Percentiles rank a stretch among this genome's conserved stretches.
Conservation (phyloP, 1,140 invertebrate species). For the Cotesia glomerata region DNA sequence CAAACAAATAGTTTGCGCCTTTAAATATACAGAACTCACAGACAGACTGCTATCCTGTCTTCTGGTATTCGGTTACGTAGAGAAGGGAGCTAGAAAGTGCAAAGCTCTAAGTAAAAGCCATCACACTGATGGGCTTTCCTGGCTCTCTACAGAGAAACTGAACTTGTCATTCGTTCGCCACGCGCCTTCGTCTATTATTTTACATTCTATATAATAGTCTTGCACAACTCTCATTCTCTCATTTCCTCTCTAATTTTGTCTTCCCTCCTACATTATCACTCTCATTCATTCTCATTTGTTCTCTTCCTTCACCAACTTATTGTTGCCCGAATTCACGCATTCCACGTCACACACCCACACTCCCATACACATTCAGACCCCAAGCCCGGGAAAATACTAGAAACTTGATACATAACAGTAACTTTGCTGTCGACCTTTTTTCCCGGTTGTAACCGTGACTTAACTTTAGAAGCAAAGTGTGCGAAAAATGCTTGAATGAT, state of each 20-base stretch:
- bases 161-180: slow-evolving; percentile 13
- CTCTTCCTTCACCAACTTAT: neutral
- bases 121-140: slow-evolving; percentile 44
- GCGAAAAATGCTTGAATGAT: slow-evolving; percentile 5
- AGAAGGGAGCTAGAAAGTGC: slow-evolving; percentile 3
- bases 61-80: neutral
- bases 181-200: slow-evolving; percentile 17
- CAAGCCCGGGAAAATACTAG: no score
- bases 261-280: no score
- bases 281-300: neutral
- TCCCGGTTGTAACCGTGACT: neutral
- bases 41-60: neutral
- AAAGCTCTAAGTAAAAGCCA: slow-evolving; percentile 46
- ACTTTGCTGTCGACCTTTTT: neutral
- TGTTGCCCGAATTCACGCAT: neutral
- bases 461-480: neutral
- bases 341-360: neutral
- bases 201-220: neutral
- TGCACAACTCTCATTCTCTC: neutral
- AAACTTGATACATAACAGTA: neutral
- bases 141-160: neutral
- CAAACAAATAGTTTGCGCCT: neutral
- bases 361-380: no score
- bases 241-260: neutral
- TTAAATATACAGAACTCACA: neutral